A percentile compares a stretch with the other conserved stretches of the same genome.
These are phyloP conservation scores for Amphiura filiformis DNA, from an alignment of 35 echinoderm and acorn worm species.

Conservation along the genomic window DNA sequence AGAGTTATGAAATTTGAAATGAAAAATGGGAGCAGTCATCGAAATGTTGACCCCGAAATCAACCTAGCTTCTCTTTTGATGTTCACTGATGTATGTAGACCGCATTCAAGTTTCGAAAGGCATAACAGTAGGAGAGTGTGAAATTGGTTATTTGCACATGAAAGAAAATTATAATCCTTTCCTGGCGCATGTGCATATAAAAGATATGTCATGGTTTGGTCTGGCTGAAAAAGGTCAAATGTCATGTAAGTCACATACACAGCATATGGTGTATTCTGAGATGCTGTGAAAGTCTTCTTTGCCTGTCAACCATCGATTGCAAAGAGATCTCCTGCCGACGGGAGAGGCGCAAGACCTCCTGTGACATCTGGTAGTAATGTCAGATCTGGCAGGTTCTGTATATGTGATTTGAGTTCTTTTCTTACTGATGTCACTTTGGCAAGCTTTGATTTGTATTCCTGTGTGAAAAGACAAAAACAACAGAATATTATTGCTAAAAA, in stretches of 20 bases:
- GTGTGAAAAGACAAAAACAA: not conserved
- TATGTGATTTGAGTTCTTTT: conserved; percentile 85
- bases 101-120: not conserved
- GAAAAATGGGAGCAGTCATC: not conserved
- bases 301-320: no score
- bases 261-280: no score
- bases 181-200: no score
- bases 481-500: not conserved
- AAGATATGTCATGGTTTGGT: no score
- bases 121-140: not conserved
- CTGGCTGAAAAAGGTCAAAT: no score
- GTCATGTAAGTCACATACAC: no score
- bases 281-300: no score
- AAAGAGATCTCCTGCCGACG: conserved; percentile 96
- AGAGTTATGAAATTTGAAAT: no score
- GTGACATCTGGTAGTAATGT: conserved; percentile 92
- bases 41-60: not conserved
- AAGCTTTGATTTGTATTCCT: conserved; percentile 85
- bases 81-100: no score
- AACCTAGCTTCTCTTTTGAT: no score
- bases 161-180: no score
- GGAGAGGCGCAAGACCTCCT: conserved; percentile 81
- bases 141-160: no score
- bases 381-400: conserved; percentile 95
- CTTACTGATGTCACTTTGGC: conserved; percentile 80